Percentiles rank a stretch among this genome's conserved stretches.
These are phyloP conservation scores for Anser brachyrhynchus DNA, from an alignment of 2,113 vertebrate species.

Conservation along the genomic window DNA sequence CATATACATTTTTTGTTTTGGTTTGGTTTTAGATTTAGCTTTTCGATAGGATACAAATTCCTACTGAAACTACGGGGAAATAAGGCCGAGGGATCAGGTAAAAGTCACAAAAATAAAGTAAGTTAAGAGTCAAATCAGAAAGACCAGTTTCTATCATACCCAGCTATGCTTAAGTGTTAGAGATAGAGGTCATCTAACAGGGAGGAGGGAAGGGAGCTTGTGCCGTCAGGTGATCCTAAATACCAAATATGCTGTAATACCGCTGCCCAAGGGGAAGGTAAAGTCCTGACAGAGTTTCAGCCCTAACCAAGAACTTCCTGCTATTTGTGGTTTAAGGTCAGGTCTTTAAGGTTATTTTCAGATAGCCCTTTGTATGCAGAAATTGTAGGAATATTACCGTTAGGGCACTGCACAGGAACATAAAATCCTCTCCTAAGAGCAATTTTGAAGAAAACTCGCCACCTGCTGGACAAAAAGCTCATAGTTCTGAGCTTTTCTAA, in stretches of 20 bases:
- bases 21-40: background rate
- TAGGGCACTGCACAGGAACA: background rate
- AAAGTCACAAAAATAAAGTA: conserved; percentile 54
- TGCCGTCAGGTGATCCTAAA: conserved; percentile 2
- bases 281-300: background rate
- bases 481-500: background rate
- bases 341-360: conserved; percentile 27
- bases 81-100: background rate
- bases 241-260: background rate
- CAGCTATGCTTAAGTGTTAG: background rate
- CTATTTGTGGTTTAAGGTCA: background rate
- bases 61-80: background rate
- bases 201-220: background rate
- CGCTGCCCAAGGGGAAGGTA: background rate
- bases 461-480: conserved; percentile 66
- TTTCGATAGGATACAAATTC: conserved; percentile 7
- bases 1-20: background rate
- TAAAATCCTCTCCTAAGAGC: background rate
- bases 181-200: conserved; percentile 13
- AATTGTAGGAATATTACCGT: background rate
- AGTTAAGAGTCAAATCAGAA: background rate
- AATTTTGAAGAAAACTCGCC: conserved; percentile 80
- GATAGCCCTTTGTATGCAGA: background rate
- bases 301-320: background rate
- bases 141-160: background rate